Conservation (phyloP, 2,113 vertebrate species). For the Odocoileus hemionus region DNA sequence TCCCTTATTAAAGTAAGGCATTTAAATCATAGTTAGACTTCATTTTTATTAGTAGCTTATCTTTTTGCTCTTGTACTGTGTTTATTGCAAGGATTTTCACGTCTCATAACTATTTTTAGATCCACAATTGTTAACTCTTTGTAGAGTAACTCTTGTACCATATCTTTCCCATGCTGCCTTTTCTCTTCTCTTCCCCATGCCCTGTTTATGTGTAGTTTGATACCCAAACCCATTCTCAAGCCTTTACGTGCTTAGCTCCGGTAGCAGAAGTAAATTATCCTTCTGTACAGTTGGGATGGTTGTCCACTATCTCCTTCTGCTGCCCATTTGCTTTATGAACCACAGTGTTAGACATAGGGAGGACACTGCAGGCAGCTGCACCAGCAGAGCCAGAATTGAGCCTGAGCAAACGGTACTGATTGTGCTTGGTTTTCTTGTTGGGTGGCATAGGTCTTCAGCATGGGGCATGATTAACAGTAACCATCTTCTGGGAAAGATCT, state of each 20-base stretch:
- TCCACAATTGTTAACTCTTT: background rate
- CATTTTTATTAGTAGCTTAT: background rate
- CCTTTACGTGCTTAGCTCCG: background rate
- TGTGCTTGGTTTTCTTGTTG: background rate
- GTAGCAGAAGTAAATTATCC: background rate
- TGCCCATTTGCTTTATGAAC: background rate
- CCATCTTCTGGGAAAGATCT: background rate
- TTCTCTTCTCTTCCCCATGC: background rate
- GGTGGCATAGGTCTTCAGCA: background rate
- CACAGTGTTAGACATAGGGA: background rate
- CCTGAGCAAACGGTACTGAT: background rate
- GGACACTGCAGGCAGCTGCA: background rate
- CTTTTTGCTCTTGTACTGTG: background rate
- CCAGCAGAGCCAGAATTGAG: background rate
- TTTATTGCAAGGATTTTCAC: background rate
- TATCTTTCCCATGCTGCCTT: background rate
- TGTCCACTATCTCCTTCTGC: background rate
- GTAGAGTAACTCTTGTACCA: background rate
- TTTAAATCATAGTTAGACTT: background rate
- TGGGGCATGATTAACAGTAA: background rate
- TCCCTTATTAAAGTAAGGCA: background rate
- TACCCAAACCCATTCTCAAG: background rate
- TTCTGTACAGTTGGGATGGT: background rate
- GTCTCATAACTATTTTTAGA: background rate
- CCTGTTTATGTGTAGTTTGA: background rate